Base-by-base conservation (phyloP, 2,113 vertebrate species). In the Ptychochromis oligacanthus region DNA sequence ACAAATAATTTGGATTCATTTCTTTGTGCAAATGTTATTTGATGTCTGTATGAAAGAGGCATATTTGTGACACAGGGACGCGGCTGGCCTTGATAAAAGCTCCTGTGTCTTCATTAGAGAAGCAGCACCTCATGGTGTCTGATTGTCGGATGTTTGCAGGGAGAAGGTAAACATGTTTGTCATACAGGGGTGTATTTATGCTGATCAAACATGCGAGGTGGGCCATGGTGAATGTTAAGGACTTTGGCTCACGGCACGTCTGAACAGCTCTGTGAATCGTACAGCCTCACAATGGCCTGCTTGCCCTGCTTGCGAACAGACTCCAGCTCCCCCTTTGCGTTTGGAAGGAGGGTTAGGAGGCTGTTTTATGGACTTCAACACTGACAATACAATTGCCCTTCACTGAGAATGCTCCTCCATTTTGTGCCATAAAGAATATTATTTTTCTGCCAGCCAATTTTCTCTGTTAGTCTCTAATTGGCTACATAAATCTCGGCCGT, bases 381-480 rank as follows among this genome's bases (percentile, higher is more conserved):
- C 91, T 56, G 90, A 94, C 93, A 92, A 89, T 85, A 90, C 93
- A 91, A 94, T 95, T 92, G 93, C 94, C 94, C 94, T 96, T 95
- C 94, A 94, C 91, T 91, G 81, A 85, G 88, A 94, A 94, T 90
- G 93, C 93, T 80, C 92, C 92, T 93, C 93, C 91, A 92, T 96
- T 95, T 95, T 93, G 90, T 49, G 80, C 93, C 95, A 96, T 95
- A 97, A 99, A 98, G 97, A 99, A 98, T 98, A 98, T 98, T 97
- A 98, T 99, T 99, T 98, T 99, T 97, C 97, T 98, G 97, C 97
- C 96, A 97, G 97, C 96, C 98, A 98, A 98, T 99, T 99, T 99
- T 98, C 97, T 97, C 97, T 97, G 97, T 98, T 98, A 97, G 97
- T 96, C 97, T 97, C 98, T 99, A 99, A 99, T 99, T 99, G 98